Conservation (phyloP, 2,113 vertebrate genomes). For the Corythoichthys haematopterus region DNA sequence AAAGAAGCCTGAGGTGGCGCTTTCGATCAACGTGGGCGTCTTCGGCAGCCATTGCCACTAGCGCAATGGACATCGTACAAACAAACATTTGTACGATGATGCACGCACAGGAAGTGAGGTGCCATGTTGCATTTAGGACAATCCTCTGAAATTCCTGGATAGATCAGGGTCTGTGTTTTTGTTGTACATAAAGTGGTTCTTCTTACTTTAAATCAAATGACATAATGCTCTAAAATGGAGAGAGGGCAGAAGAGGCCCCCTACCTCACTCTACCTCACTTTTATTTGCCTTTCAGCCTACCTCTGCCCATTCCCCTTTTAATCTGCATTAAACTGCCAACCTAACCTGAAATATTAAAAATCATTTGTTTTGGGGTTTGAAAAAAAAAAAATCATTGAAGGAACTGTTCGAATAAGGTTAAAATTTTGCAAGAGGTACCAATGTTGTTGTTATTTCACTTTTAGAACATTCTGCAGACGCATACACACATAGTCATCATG, state of each 20-base stretch:
- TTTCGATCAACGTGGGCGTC: slow-evolving; percentile 73
- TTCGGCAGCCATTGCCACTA: slow-evolving; percentile 61
- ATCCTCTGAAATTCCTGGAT: slow-evolving; percentile 13
- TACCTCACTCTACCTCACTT: slow-evolving; percentile 55
- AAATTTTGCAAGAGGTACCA: background rate
- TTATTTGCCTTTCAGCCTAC: slow-evolving; percentile 41
- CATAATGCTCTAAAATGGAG: background rate
- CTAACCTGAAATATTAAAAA: background rate
- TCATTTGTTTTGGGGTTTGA: background rate
- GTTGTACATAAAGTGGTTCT: slow-evolving; percentile 8
- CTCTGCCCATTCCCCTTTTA: slow-evolving; percentile 19
- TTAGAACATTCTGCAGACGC: background rate
- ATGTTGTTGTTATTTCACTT: background rate
- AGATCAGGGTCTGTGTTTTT: background rate
- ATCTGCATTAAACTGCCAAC: background rate
- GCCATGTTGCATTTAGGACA: slow-evolving; percentile 38
- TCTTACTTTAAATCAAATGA: background rate
- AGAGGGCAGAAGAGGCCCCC: slow-evolving; percentile 44
- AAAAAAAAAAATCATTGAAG: background rate
- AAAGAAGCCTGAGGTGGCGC: slow-evolving; percentile 73
- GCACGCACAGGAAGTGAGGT: slow-evolving; percentile 1
- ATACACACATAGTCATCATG: slow-evolving; percentile 3
- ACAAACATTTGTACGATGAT: background rate
- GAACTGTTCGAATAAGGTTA: background rate
- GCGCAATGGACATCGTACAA: slow-evolving; percentile 10